Base-by-base conservation (phyloP, 2,888 invertebrate species). In the Lepidonotus clava region DNA sequence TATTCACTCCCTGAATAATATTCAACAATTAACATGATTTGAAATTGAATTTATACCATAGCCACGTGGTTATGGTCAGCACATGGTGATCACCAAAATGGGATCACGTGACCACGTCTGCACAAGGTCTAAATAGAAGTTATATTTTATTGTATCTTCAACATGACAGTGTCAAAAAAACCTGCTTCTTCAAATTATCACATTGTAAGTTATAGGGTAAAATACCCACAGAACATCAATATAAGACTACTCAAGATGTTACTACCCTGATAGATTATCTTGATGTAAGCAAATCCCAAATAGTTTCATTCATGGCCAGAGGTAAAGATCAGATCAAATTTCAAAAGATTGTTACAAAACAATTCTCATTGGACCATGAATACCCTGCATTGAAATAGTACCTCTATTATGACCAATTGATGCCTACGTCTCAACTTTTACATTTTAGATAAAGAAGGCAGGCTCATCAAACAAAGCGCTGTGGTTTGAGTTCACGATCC, bases 401-500 rank as follows among this genome's bases (percentile, higher is more conserved):
- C 46, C 46, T 11, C 18, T 46, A 8, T 46, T 46, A 11, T 46
- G 18, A 46, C 8, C 18, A 18, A 46, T 46, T 8, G 46, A 8
- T 46, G 46, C 46, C 18, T 18, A 11, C 18, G 46, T 11, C 18
- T 46, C 18, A 8, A 11, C 46, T 18, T n/a, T 14, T 71, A 18
- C 21, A 36, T 71, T 71, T 5, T 4, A 71, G 71, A 4, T 71
- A 11, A 36, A 21, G 36, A 71, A 71, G 71, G 34, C 71, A 11
- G 71, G 71, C 14, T 0, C 38, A 36, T 18, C 14, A 2, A 71
- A 71, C 38, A 4, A 71, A 18, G 71, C 24, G 36, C 36, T 71
- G 2, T 71, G 24, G 4, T 38, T 71, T 18, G 71, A 71, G 71
- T 38, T 36, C 71, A 71, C 71, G 8, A 71, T 71, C n/a, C 71